These are phyloP conservation scores for Melanotaenia maccullochi DNA, from an alignment of 2,797 vertebrate genomes.

Conservation along the genomic window DNA sequence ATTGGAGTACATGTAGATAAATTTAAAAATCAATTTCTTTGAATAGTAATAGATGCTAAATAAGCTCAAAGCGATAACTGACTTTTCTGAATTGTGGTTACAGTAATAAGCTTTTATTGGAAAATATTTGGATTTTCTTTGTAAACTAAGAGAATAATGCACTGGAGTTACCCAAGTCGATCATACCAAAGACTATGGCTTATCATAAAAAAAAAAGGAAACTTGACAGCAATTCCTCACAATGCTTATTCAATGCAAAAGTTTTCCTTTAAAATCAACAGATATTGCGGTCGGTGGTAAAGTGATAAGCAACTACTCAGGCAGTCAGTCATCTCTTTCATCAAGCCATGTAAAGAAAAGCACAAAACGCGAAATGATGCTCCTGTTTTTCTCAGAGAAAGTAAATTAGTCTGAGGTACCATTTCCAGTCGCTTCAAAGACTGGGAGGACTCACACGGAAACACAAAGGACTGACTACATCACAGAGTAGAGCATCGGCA, in stretches of 20 bases:
- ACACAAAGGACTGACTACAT: constrained; percentile 55
- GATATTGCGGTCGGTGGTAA: constrained; percentile 8
- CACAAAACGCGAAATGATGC: constrained; percentile 43
- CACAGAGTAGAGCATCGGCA: constrained; percentile 41
- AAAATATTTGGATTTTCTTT: too few species aligned
- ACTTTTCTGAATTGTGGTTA: too few species aligned
- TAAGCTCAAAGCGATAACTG: too few species aligned
- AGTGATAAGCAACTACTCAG: constrained; percentile 34
- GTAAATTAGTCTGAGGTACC: constrained; percentile 57
- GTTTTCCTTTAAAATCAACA: constrained; percentile 9
- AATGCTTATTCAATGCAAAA: not conserved
- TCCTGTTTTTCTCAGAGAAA: constrained; percentile 41
- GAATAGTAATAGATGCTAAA: too few species aligned
- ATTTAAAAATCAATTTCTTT: too few species aligned
- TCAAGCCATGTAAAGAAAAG: constrained; percentile 25
- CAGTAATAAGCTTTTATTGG: too few species aligned
- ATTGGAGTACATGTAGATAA: too few species aligned
- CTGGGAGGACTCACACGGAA: constrained; percentile 46
- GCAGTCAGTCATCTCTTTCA: constrained; percentile 8
- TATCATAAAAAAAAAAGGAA: not conserved
- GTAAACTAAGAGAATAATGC: constrained; percentile 1
- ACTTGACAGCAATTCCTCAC: not conserved
- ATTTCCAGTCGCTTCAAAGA: constrained; percentile 53
- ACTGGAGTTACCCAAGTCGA: constrained; percentile 10
- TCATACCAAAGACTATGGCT: constrained; percentile 1